phyloP scores from a whole-genome alignment of 2,113 vertebrate genomes.

The Epinephelus lanceolatus region DNA sequence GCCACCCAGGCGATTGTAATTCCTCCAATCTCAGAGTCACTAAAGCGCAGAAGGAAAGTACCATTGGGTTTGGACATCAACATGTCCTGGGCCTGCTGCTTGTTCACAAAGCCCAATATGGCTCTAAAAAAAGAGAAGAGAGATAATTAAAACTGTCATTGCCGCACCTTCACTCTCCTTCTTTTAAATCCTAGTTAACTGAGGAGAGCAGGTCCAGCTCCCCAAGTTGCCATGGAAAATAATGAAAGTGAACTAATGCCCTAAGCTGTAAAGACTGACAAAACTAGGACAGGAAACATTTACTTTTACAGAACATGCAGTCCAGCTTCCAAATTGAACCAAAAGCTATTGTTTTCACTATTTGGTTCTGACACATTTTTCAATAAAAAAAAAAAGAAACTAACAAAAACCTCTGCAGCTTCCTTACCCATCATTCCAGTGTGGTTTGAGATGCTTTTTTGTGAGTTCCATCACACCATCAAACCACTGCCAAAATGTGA shows the following conservation, averaged over 20 bases:
- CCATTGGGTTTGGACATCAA: constrained; percentile 98
- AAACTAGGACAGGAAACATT: constrained; percentile 9
- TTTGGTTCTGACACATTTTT: constrained; percentile 13
- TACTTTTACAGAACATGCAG: not conserved
- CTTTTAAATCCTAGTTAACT: constrained; percentile 1
- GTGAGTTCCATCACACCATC: constrained; percentile 98
- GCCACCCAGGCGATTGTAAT: constrained; percentile 98
- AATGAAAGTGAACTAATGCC: not conserved
- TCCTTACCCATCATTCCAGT: constrained; percentile 97
- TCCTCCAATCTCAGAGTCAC: constrained; percentile 97
- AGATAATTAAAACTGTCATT: not conserved
- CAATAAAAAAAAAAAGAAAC: not conserved
- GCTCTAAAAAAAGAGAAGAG: constrained; percentile 83
- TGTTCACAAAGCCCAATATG: constrained; percentile 97
- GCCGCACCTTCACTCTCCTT: not conserved
- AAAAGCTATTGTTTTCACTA: not conserved
- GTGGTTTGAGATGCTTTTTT: constrained; percentile 96
- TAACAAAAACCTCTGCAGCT: not conserved
- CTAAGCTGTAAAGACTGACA: constrained; percentile 8
- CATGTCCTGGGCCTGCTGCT: constrained; percentile 98
- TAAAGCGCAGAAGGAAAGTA: constrained; percentile 97
- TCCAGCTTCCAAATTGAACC: constrained; percentile 26
- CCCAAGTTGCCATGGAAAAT: constrained; percentile 48
- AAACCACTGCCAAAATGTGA: constrained; percentile 99
- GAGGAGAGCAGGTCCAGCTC: not conserved